Evolutionary conservation across 2,888 invertebrate species (phyloP).

Genomic region (Mythimna vitellina): DNA sequence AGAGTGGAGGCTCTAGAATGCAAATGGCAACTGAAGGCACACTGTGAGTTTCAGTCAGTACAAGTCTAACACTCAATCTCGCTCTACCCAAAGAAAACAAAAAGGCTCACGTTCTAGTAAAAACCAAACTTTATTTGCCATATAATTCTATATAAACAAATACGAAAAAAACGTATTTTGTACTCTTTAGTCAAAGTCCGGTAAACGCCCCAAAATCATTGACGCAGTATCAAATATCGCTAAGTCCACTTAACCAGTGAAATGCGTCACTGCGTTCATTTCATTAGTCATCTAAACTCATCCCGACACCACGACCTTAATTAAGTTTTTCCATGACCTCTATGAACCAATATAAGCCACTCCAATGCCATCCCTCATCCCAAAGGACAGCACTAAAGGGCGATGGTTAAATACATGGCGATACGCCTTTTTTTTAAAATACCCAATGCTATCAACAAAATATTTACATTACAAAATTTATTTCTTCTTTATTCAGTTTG

Average conservation of each 20-base stretch:
- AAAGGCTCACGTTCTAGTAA: neutral
- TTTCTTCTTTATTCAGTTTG: slow-evolving; percentile 1
- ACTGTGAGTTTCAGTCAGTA: no score
- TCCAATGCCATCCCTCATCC: neutral
- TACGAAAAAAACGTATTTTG: neutral
- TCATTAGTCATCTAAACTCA: slow-evolving; percentile 12
- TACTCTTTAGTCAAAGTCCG: neutral
- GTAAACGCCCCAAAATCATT: slow-evolving; percentile 2
- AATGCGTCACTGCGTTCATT: neutral
- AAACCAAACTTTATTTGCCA: neutral
- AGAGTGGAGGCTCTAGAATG: no score
- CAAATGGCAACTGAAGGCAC: no score
- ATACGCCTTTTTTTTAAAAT: no score
- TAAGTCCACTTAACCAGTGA: slow-evolving; percentile 8
- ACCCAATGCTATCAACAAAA: neutral
- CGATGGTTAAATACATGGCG: neutral
- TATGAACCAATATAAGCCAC: slow-evolving; percentile 8
- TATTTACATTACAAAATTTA: neutral
- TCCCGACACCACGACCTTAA: slow-evolving; percentile 6
- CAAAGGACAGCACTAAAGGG: neutral
- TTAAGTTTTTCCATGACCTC: slow-evolving; percentile 1
- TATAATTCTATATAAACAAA: no score
- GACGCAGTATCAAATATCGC: slow-evolving; percentile 6
- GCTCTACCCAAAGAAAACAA: no score
- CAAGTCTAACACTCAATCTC: no score